Base-by-base conservation (phyloP, 1,140 invertebrate genomes). In the Trichogramma pretiosum region DNA sequence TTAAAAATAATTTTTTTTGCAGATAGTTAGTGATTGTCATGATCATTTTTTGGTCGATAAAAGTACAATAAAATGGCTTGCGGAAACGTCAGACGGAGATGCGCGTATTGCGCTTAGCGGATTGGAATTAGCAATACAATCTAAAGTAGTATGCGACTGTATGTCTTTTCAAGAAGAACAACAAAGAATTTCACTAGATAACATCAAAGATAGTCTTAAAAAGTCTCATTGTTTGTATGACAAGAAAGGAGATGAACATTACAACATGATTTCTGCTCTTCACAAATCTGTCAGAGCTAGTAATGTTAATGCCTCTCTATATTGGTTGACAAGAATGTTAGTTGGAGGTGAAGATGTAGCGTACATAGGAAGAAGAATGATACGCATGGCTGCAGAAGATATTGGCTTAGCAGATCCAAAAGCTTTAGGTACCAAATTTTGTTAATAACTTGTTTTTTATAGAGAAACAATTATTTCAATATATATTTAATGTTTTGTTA, bases 201-300 rank as follows among this genome's bases (percentile, higher is more conserved):
- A 83, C 56, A 72, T 85, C 11, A 75, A 80, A 65, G 76, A 83
- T 44, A 62, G 59, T 35, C 64, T 82, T 13, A 73, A 84, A 63
- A 77, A 78, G 56, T 78, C 81, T 18, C 83, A 85, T 61, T 73
- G 87, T 52, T 53, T 87, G 13, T 90, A 90, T 64, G 87, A 91
- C 58, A 76, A 77, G 47, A 78, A 79, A 63, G 87, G 87, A 13
- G 87, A 91, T 48, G 83, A 89, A 60, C 87, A 90, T 67, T 92
- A 89, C 62, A 84, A 90, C 58, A 81, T 80, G 19, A 83, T 86
- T 55, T 90, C 87, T 9, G 87, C 87, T 0, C 68, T 91, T 26
- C 86, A 89, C 54, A 91, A 92, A 65, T 88, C 86, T 0, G 83
- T 92, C n/a, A 74, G 89, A 56, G 87, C 85, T 0, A 81, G 83